Percentiles rank a stretch among this genome's conserved stretches.
phyloP scores from a whole-genome alignment of 2,113 vertebrate genomes.

The Sinocyclocheilus maitianheensis region DNA sequence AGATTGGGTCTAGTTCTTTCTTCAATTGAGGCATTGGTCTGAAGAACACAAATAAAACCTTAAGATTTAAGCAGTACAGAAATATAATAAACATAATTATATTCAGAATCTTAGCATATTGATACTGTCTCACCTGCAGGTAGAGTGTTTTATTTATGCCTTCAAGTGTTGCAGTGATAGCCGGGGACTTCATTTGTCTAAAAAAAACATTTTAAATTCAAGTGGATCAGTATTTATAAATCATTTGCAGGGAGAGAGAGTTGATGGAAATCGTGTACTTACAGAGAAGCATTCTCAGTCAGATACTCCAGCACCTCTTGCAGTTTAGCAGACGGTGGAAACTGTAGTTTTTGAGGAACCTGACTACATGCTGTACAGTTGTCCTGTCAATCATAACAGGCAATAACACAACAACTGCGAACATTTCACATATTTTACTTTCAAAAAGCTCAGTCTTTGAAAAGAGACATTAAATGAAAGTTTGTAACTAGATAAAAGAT shows the following conservation, averaged over 20 bases:
- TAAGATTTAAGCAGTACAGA: background rate
- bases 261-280: background rate
- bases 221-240: background rate
- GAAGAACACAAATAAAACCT: background rate
- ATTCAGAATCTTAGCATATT: background rate
- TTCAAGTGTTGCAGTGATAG: slow-evolving; percentile 94
- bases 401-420: background rate
- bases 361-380: background rate
- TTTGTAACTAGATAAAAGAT: background rate
- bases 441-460: background rate
- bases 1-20: background rate
- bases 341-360: slow-evolving; percentile 13
- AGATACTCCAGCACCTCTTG: background rate
- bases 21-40: background rate
- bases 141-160: slow-evolving; percentile 90
- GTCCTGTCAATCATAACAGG: background rate
- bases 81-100: slow-evolving; percentile 65
- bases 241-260: background rate
- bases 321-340: background rate
- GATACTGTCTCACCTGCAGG: slow-evolving; percentile 75
- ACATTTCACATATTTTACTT: background rate
- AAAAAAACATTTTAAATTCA: slow-evolving; percentile 2
- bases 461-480: background rate
- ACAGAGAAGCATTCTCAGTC: background rate
- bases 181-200: slow-evolving; percentile 98